These are phyloP conservation scores for Idris sp. DNA, from an alignment of 1,140 invertebrate genomes.

Conservation along the genomic window DNA sequence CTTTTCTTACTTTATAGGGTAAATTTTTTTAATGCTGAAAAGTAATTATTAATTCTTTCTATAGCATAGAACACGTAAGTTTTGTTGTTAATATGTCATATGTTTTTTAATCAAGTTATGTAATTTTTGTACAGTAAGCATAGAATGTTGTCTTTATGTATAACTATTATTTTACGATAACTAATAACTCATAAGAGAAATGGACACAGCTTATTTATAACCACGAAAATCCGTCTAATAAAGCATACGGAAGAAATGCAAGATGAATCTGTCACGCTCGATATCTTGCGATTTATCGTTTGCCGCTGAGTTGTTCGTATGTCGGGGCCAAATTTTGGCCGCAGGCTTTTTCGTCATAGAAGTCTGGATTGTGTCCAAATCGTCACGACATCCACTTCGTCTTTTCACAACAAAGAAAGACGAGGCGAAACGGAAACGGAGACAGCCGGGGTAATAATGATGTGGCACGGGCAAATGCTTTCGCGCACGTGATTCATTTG, in stretches of 20 bases:
- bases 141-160: too few relatives aligned
- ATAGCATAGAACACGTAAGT: too few relatives aligned
- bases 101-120: too few relatives aligned
- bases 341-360: conserved; percentile 23
- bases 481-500: conserved; percentile 42
- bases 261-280: conserved; percentile 48
- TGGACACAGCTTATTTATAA: conserved; percentile 40
- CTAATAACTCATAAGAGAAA: too few relatives aligned
- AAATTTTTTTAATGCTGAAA: too few relatives aligned
- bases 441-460: conserved; percentile 51
- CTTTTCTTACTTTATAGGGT: too few relatives aligned
- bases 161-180: too few relatives aligned
- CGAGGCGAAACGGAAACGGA: conserved; percentile 7
- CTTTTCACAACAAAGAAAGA: neutral
- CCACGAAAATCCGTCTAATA: conserved; percentile 23
- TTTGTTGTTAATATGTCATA: too few relatives aligned
- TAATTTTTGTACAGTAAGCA: too few relatives aligned
- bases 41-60: too few relatives aligned
- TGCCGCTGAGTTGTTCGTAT: conserved; percentile 25
- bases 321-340: conserved; percentile 32
- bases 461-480: conserved; percentile 38
- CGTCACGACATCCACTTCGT: conserved; percentile 10
- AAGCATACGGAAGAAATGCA: conserved; percentile 32
- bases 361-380: conserved; percentile 45
- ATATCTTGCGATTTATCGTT: conserved; percentile 40